Conservation (phyloP, 2,113 vertebrate genomes). For the Indri indri region DNA sequence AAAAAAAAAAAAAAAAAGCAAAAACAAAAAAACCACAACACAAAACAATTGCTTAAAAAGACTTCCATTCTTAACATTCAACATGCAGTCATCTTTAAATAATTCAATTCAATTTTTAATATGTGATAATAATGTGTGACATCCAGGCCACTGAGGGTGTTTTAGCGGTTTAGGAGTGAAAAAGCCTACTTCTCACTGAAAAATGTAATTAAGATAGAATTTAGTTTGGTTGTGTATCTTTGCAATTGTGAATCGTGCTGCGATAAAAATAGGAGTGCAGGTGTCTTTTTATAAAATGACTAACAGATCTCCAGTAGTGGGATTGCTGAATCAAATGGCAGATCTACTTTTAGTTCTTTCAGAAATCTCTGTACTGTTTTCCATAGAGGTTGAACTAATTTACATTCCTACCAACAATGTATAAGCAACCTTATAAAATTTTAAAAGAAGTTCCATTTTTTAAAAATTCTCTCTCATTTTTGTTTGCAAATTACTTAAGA, state of each 20-base stretch:
- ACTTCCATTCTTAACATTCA: not conserved
- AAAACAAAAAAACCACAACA: no score
- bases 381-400: no score
- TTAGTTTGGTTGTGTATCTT: not conserved
- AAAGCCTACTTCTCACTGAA: not conserved
- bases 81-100: not conserved
- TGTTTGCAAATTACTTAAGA: not conserved
- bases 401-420: no score
- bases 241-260: no score
- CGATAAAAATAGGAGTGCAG: no score
- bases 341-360: no score
- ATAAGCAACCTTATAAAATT: not conserved
- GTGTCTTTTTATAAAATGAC: no score
- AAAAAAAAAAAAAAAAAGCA: no score
- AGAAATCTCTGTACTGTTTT: no score
- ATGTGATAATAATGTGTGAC: not conserved
- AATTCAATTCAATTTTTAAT: not conserved
- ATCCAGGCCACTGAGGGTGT: not conserved
- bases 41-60: not conserved
- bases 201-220: not conserved
- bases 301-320: no score
- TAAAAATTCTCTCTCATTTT: not conserved
- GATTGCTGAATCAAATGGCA: no score
- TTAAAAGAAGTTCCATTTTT: not conserved
- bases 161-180: not conserved